Percentiles rank a stretch among this genome's conserved stretches.
phyloP scores from a whole-genome alignment of 2,797 vertebrate species.

The Caiman crocodilus region DNA sequence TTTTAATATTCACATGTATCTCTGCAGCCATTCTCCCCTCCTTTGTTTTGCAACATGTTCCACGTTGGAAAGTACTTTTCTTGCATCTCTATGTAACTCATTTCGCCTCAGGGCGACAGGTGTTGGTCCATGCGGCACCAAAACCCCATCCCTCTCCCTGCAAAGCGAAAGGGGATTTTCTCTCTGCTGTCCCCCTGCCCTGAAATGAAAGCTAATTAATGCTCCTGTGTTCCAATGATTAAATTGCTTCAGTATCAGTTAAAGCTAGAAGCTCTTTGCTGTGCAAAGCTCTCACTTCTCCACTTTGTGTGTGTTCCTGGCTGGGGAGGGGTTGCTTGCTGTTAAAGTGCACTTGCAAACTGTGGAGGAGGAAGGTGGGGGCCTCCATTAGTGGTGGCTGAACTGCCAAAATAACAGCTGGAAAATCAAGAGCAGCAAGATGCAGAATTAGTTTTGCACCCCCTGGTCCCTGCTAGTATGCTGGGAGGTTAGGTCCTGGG shows the following conservation, averaged over 20 bases:
- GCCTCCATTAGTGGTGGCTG: not conserved
- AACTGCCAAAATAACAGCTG: not conserved
- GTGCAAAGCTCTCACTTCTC: not conserved
- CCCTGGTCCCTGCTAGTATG: not conserved
- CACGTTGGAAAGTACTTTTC: constrained; percentile 66
- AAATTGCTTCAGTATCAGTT: not conserved
- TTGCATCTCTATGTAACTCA: constrained; percentile 60
- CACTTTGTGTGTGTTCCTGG: not conserved
- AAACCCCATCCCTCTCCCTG: constrained; percentile 42
- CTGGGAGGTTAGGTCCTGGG: not conserved
- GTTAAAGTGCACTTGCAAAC: not conserved
- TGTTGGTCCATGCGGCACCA: constrained; percentile 56
- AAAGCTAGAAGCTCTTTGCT: not conserved
- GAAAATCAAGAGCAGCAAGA: not conserved
- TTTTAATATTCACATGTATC: constrained; percentile 65
- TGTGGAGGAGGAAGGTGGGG: too few species aligned
- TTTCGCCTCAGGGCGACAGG: constrained; percentile 71
- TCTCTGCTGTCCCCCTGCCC: not conserved
- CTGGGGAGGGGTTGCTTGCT: not conserved
- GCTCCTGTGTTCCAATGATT: not conserved
- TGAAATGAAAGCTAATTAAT: constrained; percentile 1
- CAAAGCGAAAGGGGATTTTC: constrained; percentile 65
- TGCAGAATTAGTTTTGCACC: not conserved
- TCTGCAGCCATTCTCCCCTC: constrained; percentile 48
- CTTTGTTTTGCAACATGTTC: constrained; percentile 59